These are phyloP conservation scores for Belonocnema kinseyi DNA, from an alignment of 1,140 invertebrate species.

Conservation along the genomic window DNA sequence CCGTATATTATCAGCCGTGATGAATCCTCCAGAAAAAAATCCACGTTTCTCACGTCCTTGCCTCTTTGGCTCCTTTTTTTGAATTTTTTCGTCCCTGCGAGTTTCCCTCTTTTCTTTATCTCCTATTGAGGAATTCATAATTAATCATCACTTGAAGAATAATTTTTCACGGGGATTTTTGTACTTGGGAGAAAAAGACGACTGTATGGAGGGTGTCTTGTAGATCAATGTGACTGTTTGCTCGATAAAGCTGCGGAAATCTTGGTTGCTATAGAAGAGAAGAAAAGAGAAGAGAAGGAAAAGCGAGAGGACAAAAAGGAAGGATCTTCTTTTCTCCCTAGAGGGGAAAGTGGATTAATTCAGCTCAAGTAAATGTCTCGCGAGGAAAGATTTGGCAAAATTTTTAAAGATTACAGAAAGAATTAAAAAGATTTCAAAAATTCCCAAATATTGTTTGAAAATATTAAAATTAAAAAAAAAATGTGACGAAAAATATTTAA, in stretches of 20 bases:
- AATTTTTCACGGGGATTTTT: neutral
- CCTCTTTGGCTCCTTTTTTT: conserved; percentile 39
- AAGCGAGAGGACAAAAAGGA: neutral
- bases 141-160: no score
- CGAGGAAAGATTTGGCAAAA: conserved; percentile 15
- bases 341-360: conserved; percentile 4
- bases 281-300: neutral
- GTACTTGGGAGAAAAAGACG: neutral
- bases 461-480: no score
- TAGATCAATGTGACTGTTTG: conserved; percentile 44
- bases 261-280: conserved; percentile 13
- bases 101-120: conserved; percentile 6
- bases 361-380: conserved; percentile 11
- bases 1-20: conserved; percentile 56
- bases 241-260: conserved; percentile 12
- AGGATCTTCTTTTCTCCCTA: conserved; percentile 12
- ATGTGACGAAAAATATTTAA: no score
- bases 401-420: no score
- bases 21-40: conserved; percentile 36
- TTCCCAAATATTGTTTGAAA: no score
- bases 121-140: no score
- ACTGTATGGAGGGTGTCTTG: neutral
- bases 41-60: conserved; percentile 32
- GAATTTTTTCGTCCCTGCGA: conserved; percentile 40
- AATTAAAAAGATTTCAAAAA: no score